phyloP scores from a whole-genome alignment of 2,888 invertebrate genomes.

The Caenorhabditis sp. region DNA sequence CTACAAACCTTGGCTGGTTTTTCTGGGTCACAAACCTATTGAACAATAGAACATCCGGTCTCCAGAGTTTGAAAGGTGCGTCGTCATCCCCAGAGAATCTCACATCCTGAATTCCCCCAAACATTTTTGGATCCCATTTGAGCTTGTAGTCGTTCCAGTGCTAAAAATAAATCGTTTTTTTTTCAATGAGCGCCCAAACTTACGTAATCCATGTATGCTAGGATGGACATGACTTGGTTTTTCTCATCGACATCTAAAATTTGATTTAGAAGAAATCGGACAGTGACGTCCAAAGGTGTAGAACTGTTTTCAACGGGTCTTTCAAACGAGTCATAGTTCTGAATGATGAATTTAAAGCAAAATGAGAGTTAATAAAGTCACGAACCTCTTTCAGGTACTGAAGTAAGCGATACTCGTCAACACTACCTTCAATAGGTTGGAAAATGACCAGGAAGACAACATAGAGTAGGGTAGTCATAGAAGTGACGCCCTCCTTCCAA shows the following conservation, averaged over 20 bases:
- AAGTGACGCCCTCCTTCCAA: not conserved
- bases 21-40: conserved; percentile 62
- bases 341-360: conserved; percentile 14
- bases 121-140: conserved; percentile 71
- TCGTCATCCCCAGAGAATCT: conserved; percentile 68
- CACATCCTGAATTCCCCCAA: conserved; percentile 69
- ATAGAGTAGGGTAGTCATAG: conserved; percentile 2
- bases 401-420: conserved; percentile 71
- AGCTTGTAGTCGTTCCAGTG: conserved; percentile 75
- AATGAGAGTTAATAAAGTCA: too few relatives aligned
- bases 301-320: conserved; percentile 72
- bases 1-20: not conserved
- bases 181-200: not conserved
- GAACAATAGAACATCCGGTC: conserved; percentile 73
- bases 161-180: conserved; percentile 34
- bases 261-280: conserved; percentile 73
- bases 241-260: conserved; percentile 75
- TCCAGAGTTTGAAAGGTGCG: conserved; percentile 72
- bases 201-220: conserved; percentile 75
- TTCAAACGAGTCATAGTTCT: conserved; percentile 76
- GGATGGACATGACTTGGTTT: conserved; percentile 74
- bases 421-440: conserved; percentile 41
- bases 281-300: conserved; percentile 69
- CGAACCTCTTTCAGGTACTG: conserved; percentile 73
- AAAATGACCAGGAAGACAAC: conserved; percentile 1